Evolutionary conservation across 2,113 vertebrate species (phyloP).

Genomic region (Recurvirostra avosetta): DNA sequence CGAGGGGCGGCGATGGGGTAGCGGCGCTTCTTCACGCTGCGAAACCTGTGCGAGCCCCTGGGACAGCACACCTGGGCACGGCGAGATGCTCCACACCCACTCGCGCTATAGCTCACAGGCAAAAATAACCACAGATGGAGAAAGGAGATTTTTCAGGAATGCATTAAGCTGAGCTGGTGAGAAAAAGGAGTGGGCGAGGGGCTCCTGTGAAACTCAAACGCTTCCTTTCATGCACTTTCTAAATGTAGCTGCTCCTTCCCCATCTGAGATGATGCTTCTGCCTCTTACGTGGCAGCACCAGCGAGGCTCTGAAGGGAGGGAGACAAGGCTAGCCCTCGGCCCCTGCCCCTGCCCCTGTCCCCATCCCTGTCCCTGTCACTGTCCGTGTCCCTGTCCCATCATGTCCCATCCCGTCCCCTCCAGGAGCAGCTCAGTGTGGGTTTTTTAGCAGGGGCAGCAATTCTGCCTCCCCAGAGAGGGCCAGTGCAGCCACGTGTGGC

Average conservation of each 20-base stretch:
- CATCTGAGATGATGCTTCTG: neutral
- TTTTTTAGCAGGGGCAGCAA: neutral
- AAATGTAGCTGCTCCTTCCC: slow-evolving; percentile 19
- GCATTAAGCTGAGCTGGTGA: neutral
- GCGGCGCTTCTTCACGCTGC: accelerated
- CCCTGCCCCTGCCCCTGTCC: neutral
- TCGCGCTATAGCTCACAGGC: neutral
- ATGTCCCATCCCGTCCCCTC: neutral
- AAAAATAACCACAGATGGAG: neutral
- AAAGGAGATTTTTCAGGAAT: neutral
- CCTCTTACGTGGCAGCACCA: accelerated
- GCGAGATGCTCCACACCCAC: neutral
- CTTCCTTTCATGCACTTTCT: neutral
- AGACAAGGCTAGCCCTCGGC: neutral
- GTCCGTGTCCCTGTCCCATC: too few relatives aligned
- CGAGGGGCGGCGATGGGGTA: accelerated
- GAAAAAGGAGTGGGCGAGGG: neutral
- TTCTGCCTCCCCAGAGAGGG: neutral
- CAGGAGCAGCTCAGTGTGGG: neutral
- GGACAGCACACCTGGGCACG: neutral
- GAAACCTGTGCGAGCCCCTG: neutral
- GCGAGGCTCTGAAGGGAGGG: neutral
- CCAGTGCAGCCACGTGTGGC: accelerated
- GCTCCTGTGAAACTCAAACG: neutral
- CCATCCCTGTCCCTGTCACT: neutral